Conservation (phyloP, 2,888 invertebrate genomes). For the Rutpela maculata region DNA sequence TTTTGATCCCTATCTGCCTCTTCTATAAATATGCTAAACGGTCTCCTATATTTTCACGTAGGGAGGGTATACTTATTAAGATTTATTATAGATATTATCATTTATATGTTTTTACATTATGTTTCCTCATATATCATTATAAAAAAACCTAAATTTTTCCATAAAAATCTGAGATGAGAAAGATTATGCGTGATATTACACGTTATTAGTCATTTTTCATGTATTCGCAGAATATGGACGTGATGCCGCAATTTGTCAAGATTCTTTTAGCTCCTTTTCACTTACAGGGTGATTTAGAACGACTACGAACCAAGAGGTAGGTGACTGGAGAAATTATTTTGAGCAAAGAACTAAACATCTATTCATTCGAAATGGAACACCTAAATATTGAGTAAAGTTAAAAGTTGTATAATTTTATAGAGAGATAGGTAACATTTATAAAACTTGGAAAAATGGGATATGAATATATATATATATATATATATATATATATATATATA, state of each 20-base stretch:
- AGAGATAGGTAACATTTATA: no score
- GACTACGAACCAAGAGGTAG: no score
- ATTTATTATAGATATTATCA: conserved; percentile 63
- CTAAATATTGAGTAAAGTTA: no score
- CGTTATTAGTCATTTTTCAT: conserved; percentile 34
- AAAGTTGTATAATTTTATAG: no score
- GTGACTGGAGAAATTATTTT: no score
- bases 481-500: no score
- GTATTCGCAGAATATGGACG: neutral
- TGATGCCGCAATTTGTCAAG: conserved; percentile 12
- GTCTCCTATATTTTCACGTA: conserved; percentile 47
- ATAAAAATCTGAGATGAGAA: conserved; percentile 9
- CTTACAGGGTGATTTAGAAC: no score
- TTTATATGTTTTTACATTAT: conserved; percentile 48
- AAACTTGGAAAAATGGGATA: no score
- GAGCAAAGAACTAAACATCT: no score
- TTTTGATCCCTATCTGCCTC: conserved; percentile 63
- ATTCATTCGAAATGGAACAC: no score
- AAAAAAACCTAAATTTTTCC: conserved; percentile 13
- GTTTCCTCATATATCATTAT: conserved; percentile 21
- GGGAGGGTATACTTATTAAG: conserved; percentile 57
- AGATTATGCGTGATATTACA: conserved; percentile 23
- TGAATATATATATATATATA: no score
- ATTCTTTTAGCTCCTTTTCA: no score
- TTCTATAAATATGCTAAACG: conserved; percentile 65